A percentile compares a stretch with the other conserved stretches of the same genome.
Evolutionary conservation across 92 coral and sea anemone species (phyloP).

Genomic region (Desmophyllum pertusum): DNA sequence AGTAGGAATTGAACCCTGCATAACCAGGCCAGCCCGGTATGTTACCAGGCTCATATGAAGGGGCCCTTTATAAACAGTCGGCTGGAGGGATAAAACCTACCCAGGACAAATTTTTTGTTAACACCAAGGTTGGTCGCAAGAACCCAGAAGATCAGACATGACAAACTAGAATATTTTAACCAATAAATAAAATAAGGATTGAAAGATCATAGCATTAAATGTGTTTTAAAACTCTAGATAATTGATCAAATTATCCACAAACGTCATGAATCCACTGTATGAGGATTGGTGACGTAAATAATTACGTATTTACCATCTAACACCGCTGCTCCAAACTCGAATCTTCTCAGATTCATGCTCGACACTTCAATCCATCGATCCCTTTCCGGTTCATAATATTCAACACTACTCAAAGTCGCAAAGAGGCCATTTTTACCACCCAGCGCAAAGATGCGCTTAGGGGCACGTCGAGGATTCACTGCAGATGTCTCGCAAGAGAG

Average conservation of each 20-base stretch:
- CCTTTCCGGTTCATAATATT: conserved; percentile 72
- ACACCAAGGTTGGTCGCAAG: too few species aligned
- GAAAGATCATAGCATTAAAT: not conserved
- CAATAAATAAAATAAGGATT: not conserved
- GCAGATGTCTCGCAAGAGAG: conserved; percentile 48
- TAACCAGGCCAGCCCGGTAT: too few species aligned
- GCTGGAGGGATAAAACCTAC: too few species aligned
- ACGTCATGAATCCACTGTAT: not conserved
- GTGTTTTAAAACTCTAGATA: not conserved
- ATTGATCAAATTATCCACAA: not conserved
- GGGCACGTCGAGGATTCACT: conserved; percentile 68
- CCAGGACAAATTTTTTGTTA: too few species aligned
- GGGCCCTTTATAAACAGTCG: too few species aligned
- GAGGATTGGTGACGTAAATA: not conserved
- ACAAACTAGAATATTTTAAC: not conserved
- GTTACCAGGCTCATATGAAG: too few species aligned
- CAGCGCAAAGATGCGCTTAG: conserved; percentile 80
- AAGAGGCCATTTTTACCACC: conserved; percentile 94
- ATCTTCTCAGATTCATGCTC: conserved; percentile 84
- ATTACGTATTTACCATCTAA: conserved; percentile 70
- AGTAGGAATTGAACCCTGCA: too few species aligned
- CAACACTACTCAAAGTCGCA: conserved; percentile 91
- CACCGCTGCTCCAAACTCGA: conserved; percentile 92
- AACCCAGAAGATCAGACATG: not conserved
- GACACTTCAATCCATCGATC: conserved; percentile 78